Conservation (phyloP, 2,113 vertebrate genomes). For the Forbesichthys papilliferus region DNA sequence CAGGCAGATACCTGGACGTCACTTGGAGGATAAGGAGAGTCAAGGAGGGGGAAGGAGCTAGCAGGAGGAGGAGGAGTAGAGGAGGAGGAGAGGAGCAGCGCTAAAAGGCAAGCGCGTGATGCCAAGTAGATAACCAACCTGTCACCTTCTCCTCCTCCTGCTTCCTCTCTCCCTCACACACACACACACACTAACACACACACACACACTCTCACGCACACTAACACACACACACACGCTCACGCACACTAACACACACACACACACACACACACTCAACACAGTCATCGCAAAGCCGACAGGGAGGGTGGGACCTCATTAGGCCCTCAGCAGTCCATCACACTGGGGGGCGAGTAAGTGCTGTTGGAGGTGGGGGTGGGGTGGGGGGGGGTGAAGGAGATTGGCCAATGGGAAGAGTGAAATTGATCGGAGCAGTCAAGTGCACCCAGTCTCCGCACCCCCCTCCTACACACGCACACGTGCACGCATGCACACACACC, state of each 20-base stretch:
- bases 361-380: too few relatives aligned
- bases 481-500: constrained; percentile 27
- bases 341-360: too few relatives aligned
- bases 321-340: constrained; percentile 67
- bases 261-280: constrained; percentile 15
- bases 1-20: too few relatives aligned
- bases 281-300: constrained; percentile 60
- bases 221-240: constrained; percentile 12
- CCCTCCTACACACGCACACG: constrained; percentile 3
- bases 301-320: constrained; percentile 70
- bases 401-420: constrained; percentile 53
- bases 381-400: neutral
- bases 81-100: constrained; percentile 39
- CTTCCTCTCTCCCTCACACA: constrained; percentile 16
- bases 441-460: constrained; percentile 27
- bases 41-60: constrained; percentile 54
- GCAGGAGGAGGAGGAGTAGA: constrained; percentile 30
- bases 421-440: constrained; percentile 73
- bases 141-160: constrained; percentile 54
- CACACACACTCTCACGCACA: too few relatives aligned
- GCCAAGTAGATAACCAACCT: constrained; percentile 71
- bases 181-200: constrained; percentile 22
- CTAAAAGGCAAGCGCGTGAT: constrained; percentile 69
- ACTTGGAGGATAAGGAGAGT: neutral
- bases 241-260: too few relatives aligned